These are phyloP conservation scores for Tinamus major DNA, from an alignment of 2,797 vertebrate genomes.

Conservation along the genomic window DNA sequence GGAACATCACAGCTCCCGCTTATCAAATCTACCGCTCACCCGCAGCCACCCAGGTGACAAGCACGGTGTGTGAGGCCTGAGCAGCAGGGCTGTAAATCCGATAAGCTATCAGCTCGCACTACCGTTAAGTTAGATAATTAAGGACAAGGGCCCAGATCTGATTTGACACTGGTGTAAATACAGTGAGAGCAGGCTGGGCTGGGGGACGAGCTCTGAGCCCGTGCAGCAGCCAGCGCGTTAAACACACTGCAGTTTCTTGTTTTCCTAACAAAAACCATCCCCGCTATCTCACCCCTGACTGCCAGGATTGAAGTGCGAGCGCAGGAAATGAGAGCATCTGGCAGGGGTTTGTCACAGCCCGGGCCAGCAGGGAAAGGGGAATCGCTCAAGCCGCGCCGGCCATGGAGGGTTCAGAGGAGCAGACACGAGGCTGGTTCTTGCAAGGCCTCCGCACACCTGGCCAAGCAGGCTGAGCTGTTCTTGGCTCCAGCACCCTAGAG, in stretches of 20 bases:
- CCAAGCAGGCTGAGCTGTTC: background rate
- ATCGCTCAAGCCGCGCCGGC: background rate
- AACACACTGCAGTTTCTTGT: rapidly evolving
- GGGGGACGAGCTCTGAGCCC: background rate
- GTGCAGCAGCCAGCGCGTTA: rapidly evolving
- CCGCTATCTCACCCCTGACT: background rate
- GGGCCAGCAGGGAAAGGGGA: background rate
- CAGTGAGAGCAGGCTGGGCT: background rate
- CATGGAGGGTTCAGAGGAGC: background rate
- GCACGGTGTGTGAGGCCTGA: rapidly evolving
- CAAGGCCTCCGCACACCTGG: background rate
- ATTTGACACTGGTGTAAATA: background rate
- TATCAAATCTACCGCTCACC: rapidly evolving
- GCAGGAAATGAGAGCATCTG: background rate
- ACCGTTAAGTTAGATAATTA: background rate
- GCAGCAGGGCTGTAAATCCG: background rate
- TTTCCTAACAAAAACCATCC: background rate
- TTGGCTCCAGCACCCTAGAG: background rate
- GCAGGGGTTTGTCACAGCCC: background rate
- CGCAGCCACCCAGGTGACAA: background rate
- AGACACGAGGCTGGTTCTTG: background rate
- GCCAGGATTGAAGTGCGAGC: rapidly evolving
- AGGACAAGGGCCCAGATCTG: background rate
- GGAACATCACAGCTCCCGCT: background rate
- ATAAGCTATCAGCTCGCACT: background rate